These are phyloP conservation scores for Calameuta idolon DNA, from an alignment of 2,888 invertebrate genomes.

Conservation along the genomic window DNA sequence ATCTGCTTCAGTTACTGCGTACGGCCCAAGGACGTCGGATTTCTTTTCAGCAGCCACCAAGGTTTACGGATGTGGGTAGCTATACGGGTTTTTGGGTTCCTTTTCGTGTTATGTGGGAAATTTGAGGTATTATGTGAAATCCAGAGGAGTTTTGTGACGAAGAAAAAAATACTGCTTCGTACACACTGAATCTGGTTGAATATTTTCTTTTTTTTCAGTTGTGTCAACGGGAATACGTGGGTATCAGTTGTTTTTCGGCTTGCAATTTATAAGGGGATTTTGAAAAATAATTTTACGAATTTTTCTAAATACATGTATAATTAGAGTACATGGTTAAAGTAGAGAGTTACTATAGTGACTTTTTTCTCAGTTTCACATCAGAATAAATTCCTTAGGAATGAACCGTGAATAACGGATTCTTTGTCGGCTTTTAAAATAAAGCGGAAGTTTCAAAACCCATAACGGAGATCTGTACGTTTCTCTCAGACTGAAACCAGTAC, in stretches of 20 bases:
- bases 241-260: not conserved
- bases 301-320: no score
- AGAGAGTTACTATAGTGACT: not conserved
- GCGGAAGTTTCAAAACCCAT: not conserved
- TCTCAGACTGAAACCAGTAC: not conserved
- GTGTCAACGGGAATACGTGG: not conserved
- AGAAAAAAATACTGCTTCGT: not conserved
- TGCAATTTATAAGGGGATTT: no score
- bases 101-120: not conserved
- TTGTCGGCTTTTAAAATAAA: not conserved
- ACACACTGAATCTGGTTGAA: not conserved
- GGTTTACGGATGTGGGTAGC: constrained; percentile 32
- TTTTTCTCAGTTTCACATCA: not conserved
- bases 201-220: no score
- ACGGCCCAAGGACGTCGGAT: constrained; percentile 35
- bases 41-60: constrained; percentile 26
- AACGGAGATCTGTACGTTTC: not conserved
- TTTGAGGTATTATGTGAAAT: not conserved
- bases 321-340: not conserved
- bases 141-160: not conserved
- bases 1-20: constrained; percentile 56
- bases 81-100: not conserved
- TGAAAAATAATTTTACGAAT: no score
- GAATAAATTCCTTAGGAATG: not conserved
- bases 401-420: not conserved